A percentile compares a stretch with the other conserved stretches of the same genome.
Conservation (phyloP, 2,888 invertebrate species). For the Pheosia gnoma region DNA sequence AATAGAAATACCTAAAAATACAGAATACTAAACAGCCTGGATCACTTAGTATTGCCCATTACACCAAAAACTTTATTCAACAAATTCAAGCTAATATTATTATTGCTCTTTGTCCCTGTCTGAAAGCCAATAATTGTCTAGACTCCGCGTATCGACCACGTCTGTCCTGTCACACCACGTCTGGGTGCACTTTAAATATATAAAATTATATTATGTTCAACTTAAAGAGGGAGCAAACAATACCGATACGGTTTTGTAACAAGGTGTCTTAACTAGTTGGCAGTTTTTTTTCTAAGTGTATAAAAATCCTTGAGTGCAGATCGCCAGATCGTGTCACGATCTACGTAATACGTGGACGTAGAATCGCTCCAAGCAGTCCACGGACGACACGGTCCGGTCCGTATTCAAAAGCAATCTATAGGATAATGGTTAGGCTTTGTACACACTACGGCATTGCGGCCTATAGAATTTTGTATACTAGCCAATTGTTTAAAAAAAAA, state of each 20-base stretch:
- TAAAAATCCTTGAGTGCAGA: slow-evolving; percentile 38
- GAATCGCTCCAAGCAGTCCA: slow-evolving; percentile 41
- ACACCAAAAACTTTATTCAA: neutral
- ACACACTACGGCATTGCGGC: neutral
- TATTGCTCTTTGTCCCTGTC: slow-evolving; percentile 1
- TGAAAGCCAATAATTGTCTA: slow-evolving; percentile 14
- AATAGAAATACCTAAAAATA: neutral
- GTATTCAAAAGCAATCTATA: slow-evolving; percentile 49
- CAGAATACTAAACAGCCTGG: slow-evolving; percentile 15
- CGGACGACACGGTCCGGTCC: slow-evolving; percentile 35
- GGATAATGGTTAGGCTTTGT: slow-evolving; percentile 13
- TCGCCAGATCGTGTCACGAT: slow-evolving; percentile 50
- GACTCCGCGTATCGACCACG: slow-evolving; percentile 7
- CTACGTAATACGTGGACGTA: slow-evolving; percentile 48
- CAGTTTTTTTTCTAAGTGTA: slow-evolving; percentile 21
- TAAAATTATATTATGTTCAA: slow-evolving; percentile 13
- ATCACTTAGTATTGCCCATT: neutral
- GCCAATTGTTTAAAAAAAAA: neutral
- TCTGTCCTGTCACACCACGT: slow-evolving; percentile 9
- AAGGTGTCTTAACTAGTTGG: slow-evolving; percentile 34
- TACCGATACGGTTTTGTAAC: slow-evolving; percentile 15
- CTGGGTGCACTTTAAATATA: slow-evolving; percentile 11
- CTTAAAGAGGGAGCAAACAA: slow-evolving; percentile 23
- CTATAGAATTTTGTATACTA: neutral
- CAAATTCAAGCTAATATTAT: neutral